Conservation (phyloP, 2,888 invertebrate genomes). For the Bruchidius siliquastri region DNA sequence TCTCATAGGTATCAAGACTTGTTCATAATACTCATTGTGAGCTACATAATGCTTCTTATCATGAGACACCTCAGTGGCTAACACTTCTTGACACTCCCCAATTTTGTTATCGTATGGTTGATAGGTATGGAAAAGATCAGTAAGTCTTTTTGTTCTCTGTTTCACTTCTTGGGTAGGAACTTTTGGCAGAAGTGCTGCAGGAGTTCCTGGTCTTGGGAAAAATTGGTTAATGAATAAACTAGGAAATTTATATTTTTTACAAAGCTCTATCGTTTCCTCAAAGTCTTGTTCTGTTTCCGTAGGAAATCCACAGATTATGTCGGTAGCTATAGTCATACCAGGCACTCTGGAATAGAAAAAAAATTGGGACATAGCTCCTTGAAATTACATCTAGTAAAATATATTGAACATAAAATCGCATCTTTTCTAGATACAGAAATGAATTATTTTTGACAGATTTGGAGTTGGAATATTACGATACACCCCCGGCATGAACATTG, state of each 20-base stretch:
- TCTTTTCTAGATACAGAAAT: no score
- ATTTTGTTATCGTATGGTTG: slow-evolving; percentile 71
- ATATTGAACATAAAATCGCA: no score
- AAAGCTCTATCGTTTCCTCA: slow-evolving; percentile 77
- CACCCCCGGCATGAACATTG: no score
- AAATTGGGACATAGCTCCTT: no score
- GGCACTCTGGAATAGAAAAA: slow-evolving; percentile 60
- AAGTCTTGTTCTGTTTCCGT: slow-evolving; percentile 91
- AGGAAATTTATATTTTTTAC: slow-evolving; percentile 83
- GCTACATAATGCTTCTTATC: slow-evolving; percentile 88
- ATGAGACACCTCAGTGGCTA: slow-evolving; percentile 91
- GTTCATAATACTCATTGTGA: slow-evolving; percentile 94
- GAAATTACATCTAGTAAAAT: background rate
- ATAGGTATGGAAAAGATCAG: slow-evolving; percentile 86
- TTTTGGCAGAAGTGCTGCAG: slow-evolving; percentile 83
- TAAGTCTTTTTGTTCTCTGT: slow-evolving; percentile 78
- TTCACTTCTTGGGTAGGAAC: slow-evolving; percentile 87
- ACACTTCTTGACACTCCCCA: slow-evolving; percentile 67
- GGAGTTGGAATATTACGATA: no score
- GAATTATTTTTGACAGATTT: no score
- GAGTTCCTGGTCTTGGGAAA: slow-evolving; percentile 93
- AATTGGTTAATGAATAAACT: slow-evolving; percentile 97
- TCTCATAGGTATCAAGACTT: slow-evolving; percentile 78
- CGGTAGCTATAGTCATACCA: slow-evolving; percentile 91
- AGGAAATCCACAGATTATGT: slow-evolving; percentile 98